Evolutionary conservation across 1,140 invertebrate genomes (phyloP), one percentile per base, ranked within the genome.

Genomic region (Aricia agestis): DNA sequence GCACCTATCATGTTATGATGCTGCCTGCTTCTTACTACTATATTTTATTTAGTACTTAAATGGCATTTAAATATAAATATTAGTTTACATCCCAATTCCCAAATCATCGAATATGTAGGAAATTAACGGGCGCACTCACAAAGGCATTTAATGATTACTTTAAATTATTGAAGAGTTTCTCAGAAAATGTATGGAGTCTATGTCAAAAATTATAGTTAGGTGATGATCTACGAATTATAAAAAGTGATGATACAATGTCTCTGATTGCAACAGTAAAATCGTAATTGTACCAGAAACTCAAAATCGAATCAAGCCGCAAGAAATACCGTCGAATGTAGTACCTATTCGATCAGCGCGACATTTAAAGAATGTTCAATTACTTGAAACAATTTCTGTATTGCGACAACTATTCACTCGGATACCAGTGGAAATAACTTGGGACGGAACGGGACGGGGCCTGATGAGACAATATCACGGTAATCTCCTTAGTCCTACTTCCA

Each of bases 391-490:
- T 18, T 10, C 17, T 63, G 18, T 63, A 25, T 63, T 19, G 19
- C 59, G 59, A 59, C 18, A 18, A 52, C 17, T 25, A 19, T 63
- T 59, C 15, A 59, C 58, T 59, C 19, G 19, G 7, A 63, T 63
- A 25, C 59, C 59, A 18, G 18, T n/a, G 17, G 17, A n/a, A 63
- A 63, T 63, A 19, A 19, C 59, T 63, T 18, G 7, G 59, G 59
- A 18, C 59, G 59, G 9, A 11, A 18, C 18, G 10, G 59, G 25
- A 25, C 18, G 19, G 17, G 10, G 17, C 18, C 19, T 63, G 0
- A 63, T 63, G 59, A 63, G 59, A 18, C 11, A 63, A 63, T 63
- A 52, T 63, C 59, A 63, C 45, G 45, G 45, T 52, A 52, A 13
- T 52, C 36, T 36, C 36, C 36, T 36, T 9, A 6, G 36, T 1